phyloP scores from a whole-genome alignment of 2,888 invertebrate species.

The Isoperla grammatica region DNA sequence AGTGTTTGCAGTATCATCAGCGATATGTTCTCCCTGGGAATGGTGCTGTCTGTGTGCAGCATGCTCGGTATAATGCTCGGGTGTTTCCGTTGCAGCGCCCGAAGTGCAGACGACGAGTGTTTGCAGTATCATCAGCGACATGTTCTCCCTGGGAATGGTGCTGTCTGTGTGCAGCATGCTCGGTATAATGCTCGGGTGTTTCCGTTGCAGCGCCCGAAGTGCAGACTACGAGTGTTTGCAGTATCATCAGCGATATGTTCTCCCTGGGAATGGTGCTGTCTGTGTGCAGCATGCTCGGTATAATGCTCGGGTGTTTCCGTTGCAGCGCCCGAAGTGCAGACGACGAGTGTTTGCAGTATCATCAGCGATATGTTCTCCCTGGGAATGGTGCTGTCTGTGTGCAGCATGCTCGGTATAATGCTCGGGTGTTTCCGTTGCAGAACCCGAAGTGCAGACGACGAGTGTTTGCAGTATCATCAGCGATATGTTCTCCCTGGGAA shows the following conservation, averaged over 20 bases:
- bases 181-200: not conserved
- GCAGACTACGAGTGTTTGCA: slow-evolving; percentile 74
- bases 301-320: slow-evolving; percentile 28
- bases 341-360: slow-evolving; percentile 72
- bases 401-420: too few relatives aligned
- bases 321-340: slow-evolving; percentile 90
- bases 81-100: not conserved
- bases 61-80: not conserved
- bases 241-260: slow-evolving; percentile 92
- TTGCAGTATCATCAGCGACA: not conserved
- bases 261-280: slow-evolving; percentile 86
- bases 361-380: slow-evolving; percentile 95
- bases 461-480: too few relatives aligned
- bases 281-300: slow-evolving; percentile 74
- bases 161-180: too few relatives aligned
- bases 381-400: slow-evolving; percentile 72
- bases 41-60: too few relatives aligned
- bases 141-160: not conserved
- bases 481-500: too few relatives aligned
- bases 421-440: too few relatives aligned
- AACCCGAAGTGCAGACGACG: too few relatives aligned
- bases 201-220: slow-evolving; percentile 80
- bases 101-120: not conserved
- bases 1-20: too few relatives aligned
- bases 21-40: too few relatives aligned